Conservation (phyloP, 2,113 vertebrate species). For the Ptilonorhynchus violaceus region DNA sequence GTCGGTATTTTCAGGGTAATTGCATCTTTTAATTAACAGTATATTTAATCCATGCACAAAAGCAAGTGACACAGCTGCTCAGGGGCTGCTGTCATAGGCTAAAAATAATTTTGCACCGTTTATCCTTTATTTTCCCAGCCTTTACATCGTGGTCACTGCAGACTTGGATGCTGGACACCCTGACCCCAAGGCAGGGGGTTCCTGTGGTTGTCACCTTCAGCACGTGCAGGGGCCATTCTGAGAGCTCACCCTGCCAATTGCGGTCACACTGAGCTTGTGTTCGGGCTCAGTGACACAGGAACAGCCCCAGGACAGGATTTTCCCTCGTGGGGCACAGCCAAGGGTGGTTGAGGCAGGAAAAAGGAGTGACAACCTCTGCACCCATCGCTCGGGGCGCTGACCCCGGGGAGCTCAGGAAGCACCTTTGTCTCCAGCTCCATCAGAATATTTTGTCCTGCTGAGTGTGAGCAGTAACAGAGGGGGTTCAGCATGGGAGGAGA, state of each 20-base stretch:
- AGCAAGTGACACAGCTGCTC: background rate
- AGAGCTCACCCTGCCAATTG: background rate
- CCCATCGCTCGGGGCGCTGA: background rate
- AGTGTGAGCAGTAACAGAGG: background rate
- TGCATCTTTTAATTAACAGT: conserved; percentile 21
- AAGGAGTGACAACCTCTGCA: background rate
- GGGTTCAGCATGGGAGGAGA: rapidly evolving
- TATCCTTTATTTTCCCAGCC: background rate
- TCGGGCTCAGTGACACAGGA: background rate
- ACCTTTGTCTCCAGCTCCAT: background rate
- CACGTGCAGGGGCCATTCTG: rapidly evolving
- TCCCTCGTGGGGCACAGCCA: background rate
- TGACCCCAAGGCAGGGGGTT: background rate
- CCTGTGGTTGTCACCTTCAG: rapidly evolving
- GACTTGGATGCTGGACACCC: background rate
- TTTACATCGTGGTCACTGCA: background rate
- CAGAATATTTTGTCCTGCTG: background rate
- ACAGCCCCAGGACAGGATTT: background rate
- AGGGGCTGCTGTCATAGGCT: background rate
- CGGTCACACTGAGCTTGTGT: background rate
- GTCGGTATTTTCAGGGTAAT: background rate
- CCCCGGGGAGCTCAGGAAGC: background rate
- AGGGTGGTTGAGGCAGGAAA: background rate
- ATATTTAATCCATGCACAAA: conserved; percentile 32
- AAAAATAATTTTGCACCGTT: background rate